Evolutionary conservation across 2,888 invertebrate genomes (phyloP).

Genomic region (Diogma glabrata): DNA sequence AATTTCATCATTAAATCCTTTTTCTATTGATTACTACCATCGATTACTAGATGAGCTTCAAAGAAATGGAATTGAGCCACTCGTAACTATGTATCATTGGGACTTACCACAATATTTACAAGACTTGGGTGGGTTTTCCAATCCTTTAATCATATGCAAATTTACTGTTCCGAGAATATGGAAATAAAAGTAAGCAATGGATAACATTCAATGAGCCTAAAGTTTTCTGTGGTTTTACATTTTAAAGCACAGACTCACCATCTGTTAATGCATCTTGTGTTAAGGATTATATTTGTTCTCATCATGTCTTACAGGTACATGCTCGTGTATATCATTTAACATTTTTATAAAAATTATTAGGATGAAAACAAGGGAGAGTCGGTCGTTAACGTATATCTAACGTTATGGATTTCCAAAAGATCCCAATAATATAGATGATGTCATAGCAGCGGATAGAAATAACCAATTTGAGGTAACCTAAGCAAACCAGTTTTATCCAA

Average conservation of each 20-base stretch:
- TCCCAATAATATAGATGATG: constrained; percentile 16
- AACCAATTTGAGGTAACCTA: background rate
- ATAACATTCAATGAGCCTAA: too few relatives aligned
- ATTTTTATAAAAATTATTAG: constrained; percentile 30
- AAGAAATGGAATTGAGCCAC: too few relatives aligned
- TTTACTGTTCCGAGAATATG: constrained; percentile 36
- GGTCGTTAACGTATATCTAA: constrained; percentile 24
- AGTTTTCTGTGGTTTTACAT: too few relatives aligned
- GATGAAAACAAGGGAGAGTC: constrained; percentile 21
- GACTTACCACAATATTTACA: constrained; percentile 44
- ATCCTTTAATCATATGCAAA: too few relatives aligned
- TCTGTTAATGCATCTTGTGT: constrained; percentile 37
- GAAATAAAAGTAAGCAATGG: constrained; percentile 43
- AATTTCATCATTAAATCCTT: too few relatives aligned
- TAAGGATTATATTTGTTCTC: constrained; percentile 40
- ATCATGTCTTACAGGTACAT: constrained; percentile 42
- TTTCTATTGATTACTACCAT: too few relatives aligned
- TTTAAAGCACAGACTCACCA: too few relatives aligned
- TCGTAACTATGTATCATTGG: too few relatives aligned
- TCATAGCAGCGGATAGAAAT: constrained; percentile 9
- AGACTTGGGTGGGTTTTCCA: too few relatives aligned
- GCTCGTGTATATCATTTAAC: constrained; percentile 36
- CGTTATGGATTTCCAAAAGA: constrained; percentile 23
- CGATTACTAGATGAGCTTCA: constrained; percentile 51
- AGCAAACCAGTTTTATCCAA: too few relatives aligned